phyloP scores from a whole-genome alignment of 2,797 vertebrate genomes.

The Melanogrammus aeglefinus region DNA sequence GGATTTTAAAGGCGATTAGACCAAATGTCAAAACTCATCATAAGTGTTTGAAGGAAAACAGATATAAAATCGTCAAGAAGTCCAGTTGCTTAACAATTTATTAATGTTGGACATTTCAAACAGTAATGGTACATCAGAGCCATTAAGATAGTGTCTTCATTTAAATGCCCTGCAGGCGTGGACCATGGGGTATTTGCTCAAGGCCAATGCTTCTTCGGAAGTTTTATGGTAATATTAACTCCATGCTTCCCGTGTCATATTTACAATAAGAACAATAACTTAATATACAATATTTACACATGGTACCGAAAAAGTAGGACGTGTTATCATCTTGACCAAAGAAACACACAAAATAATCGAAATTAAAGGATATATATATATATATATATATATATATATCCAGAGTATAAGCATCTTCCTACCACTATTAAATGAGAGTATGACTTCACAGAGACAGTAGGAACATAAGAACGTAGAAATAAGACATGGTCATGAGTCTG shows the following conservation, averaged over 20 bases:
- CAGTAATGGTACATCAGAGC: conserved; percentile 59
- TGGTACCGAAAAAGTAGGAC: conserved; percentile 66
- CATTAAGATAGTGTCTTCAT: conserved; percentile 51
- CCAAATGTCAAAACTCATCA: neutral
- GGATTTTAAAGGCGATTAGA: neutral
- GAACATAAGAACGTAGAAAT: neutral
- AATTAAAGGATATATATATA: conserved; percentile 9
- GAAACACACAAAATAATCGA: conserved; percentile 25
- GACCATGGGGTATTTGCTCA: conserved; percentile 53
- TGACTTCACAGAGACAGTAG: neutral
- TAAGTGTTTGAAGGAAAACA: neutral
- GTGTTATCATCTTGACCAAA: conserved; percentile 34
- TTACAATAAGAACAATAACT: conserved; percentile 83
- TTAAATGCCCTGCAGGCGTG: conserved; percentile 50
- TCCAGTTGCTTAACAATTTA: conserved; percentile 54
- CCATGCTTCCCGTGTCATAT: conserved; percentile 49
- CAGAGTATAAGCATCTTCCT: conserved; percentile 27
- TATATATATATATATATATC: neutral
- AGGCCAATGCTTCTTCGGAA: conserved; percentile 65
- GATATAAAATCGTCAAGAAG: neutral
- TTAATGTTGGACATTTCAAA: conserved; percentile 58
- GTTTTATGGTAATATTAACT: conserved; percentile 49
- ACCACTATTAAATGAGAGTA: neutral
- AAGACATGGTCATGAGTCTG: neutral
- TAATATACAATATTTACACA: conserved; percentile 78